Conservation (phyloP, 2,888 invertebrate genomes). For the Ennomos fuscantarius region DNA sequence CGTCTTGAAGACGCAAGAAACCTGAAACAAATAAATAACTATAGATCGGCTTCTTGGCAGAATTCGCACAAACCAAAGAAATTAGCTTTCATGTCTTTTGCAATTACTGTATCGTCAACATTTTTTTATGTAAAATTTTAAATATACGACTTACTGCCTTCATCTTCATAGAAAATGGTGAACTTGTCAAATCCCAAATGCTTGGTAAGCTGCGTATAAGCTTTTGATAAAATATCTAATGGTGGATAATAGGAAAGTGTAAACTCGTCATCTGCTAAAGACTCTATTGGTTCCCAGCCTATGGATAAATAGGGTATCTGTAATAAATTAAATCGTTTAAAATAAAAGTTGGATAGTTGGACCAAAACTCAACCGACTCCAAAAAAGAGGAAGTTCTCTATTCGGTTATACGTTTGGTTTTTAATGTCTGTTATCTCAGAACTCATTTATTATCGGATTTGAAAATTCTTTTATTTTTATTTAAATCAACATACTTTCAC, state of each 20-base stretch:
- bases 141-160: slow-evolving; percentile 84
- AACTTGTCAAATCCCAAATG: slow-evolving; percentile 90
- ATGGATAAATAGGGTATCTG: slow-evolving; percentile 91
- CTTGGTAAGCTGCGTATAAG: slow-evolving; percentile 87
- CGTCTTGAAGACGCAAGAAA: slow-evolving; percentile 91
- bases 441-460: too few relatives aligned
- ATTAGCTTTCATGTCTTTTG: too few relatives aligned
- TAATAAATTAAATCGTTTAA: slow-evolving; percentile 30
- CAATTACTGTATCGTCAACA: too few relatives aligned
- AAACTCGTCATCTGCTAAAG: slow-evolving; percentile 79
- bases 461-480: too few relatives aligned
- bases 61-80: too few relatives aligned
- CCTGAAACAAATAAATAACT: slow-evolving; percentile 72
- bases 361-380: too few relatives aligned
- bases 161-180: slow-evolving; percentile 91
- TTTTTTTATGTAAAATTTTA: neutral
- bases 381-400: too few relatives aligned
- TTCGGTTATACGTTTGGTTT: too few relatives aligned
- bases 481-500: too few relatives aligned
- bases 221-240: slow-evolving; percentile 86
- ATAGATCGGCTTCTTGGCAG: too few relatives aligned
- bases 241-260: slow-evolving; percentile 87
- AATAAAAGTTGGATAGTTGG: too few relatives aligned
- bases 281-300: slow-evolving; percentile 87
- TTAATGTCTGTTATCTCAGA: too few relatives aligned